These are phyloP conservation scores for Cynopterus sphinx DNA, from an alignment of 2,797 vertebrate genomes.

Conservation along the genomic window DNA sequence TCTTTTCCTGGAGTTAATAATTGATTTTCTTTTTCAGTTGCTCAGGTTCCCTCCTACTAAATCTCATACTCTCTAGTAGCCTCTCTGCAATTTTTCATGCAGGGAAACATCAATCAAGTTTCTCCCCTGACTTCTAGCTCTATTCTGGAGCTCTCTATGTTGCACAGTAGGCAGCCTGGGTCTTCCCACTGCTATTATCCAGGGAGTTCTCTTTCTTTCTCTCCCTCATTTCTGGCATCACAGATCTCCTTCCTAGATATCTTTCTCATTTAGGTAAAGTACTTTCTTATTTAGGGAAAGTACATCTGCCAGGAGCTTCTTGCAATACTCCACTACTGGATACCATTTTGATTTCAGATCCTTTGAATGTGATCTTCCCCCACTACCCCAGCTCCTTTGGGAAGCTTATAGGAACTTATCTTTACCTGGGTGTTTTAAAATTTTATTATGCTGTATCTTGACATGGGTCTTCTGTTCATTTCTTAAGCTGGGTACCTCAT, in stretches of 20 bases:
- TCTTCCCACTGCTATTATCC: neutral
- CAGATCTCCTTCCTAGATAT: neutral
- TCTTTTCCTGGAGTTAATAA: constrained; percentile 20
- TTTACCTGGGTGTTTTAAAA: neutral
- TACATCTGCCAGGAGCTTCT: neutral
- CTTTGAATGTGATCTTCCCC: neutral
- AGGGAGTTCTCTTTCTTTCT: neutral
- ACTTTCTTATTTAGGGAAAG: neutral
- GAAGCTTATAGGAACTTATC: neutral
- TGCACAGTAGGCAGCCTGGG: neutral
- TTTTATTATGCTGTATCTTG: neutral
- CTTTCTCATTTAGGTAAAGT: neutral
- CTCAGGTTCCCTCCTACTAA: neutral
- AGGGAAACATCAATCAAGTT: neutral
- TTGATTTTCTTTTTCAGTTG: neutral
- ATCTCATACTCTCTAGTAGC: neutral
- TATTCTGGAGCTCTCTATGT: neutral
- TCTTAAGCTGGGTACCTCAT: neutral
- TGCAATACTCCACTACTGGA: neutral
- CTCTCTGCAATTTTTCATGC: neutral
- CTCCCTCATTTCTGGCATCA: neutral
- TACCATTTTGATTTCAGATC: neutral
- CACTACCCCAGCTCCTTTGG: neutral
- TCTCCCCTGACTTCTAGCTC: neutral
- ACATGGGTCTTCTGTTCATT: neutral